phyloP scores from a whole-genome alignment of 1,140 invertebrate genomes.

The Drosophila lowei region DNA sequence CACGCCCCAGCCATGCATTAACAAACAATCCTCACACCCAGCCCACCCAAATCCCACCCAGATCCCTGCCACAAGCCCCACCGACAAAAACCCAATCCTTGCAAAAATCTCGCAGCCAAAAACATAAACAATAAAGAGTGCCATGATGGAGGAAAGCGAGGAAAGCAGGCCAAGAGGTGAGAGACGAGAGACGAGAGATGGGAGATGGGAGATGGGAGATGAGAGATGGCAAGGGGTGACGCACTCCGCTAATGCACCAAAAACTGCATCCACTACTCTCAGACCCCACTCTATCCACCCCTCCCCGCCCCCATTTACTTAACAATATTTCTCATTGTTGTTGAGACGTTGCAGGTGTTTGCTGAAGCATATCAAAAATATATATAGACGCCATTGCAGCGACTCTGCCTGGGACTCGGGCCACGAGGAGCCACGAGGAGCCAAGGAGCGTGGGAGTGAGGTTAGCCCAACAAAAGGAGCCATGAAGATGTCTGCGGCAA shows the following conservation, averaged over 20 bases:
- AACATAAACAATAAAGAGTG: constrained; percentile 72
- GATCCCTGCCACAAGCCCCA: constrained; percentile 21
- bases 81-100: constrained; percentile 1
- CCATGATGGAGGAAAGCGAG: constrained; percentile 16
- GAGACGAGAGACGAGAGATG: too few species aligned
- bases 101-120: constrained; percentile 42
- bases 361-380: constrained; percentile 74
- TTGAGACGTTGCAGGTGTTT: constrained; percentile 79
- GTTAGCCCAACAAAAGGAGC: constrained; percentile 17
- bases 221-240: constrained; percentile 28
- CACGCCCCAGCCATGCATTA: constrained; percentile 55
- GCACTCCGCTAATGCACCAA: constrained; percentile 74
- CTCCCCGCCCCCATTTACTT: constrained; percentile 46
- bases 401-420: constrained; percentile 22
- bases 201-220: not conserved
- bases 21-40: constrained; percentile 28
- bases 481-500: not conserved
- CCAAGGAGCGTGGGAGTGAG: not conserved
- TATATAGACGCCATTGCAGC: constrained; percentile 26
- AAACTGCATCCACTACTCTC: constrained; percentile 49
- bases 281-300: too few species aligned
- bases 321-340: constrained; percentile 74
- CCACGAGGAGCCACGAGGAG: not conserved
- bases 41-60: constrained; percentile 1
- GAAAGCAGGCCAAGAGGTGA: not conserved